Base-by-base conservation (phyloP, 2,113 vertebrate species). In the Ammodytes dubius region DNA sequence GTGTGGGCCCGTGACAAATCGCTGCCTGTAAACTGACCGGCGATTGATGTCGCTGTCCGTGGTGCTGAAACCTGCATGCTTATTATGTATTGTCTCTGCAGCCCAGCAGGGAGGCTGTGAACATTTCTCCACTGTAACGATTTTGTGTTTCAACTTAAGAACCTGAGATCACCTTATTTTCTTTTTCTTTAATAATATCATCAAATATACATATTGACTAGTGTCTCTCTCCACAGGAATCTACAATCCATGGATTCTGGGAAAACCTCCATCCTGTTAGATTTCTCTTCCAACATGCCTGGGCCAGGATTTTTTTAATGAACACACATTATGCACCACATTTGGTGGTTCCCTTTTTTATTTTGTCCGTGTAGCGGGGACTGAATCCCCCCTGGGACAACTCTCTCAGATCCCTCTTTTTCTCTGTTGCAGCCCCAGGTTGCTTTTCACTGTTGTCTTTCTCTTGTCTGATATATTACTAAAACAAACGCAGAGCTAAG, bases 61-160 rank as follows among this genome's bases (percentile, higher is more conserved):
- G 92, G 93, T 94, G 89, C 93, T 94, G 91, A 93, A 89, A 58
- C n/a, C 49, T 49, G 57, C 19, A 37, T 17, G 75, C 65, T 64
- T 27, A 27, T 43, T 40, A 17, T 69, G 37, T 42, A 11, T 74
- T 15, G 67, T 43, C 15, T 66, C n/a, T 74, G 39, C 54, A 53
- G 61, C 43, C 35, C 15, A 27, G 0, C 59, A 17, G 5, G 9
- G 19, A 69, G n/a, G 4, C 14, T 40, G 14, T 50, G 69, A 8
- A 39, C 35, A 8, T 42, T 15, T n/a, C 42, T 6, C 8, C 1
- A n/a, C 9, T 42, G 49, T 19, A 35, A 7, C 35, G 35, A 8
- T 60, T 61, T 52, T 8, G 52, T 27, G 10, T 53, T 59, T 6
- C 11, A 14, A 27, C 9, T 57, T 42, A 2, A 8, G 4, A 70